Base-by-base conservation (phyloP, 2,888 invertebrate genomes). In the Drosophila nigricruria region DNA sequence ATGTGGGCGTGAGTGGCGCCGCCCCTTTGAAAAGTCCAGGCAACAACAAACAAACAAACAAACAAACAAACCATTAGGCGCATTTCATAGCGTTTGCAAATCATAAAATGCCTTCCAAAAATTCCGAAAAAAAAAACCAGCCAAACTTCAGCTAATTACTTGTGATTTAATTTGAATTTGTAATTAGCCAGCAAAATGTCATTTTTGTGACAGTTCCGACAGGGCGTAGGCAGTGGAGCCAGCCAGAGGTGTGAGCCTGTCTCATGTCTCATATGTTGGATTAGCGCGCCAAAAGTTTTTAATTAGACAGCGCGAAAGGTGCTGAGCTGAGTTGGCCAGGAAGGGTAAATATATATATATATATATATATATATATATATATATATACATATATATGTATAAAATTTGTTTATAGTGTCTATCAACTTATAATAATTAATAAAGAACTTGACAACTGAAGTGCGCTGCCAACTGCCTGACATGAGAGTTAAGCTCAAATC, bases 91-190 rank as follows among this genome's bases (percentile, higher is more conserved):
- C 81, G 74, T 87, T 85, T 85, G 84, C 81, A 77, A 87, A 87
- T 84, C 84, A 84, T 84, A 84, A 84, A 84, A 84, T 70, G 65
- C 78, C 80, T 78, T 84, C 82, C 2, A 87, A 84, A 47, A 87
- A 84, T 82, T 73, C 73, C 73, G 30, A 38, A 54, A 65, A 65
- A 36, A 36, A 16, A 16, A 36, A 36, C 5, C 5, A 38, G 65
- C 50, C 60, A 36, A 68, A 32, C 71, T 73, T 81, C 70, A 71
- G 75, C 82, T 86, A 88, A 86, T 86, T 86, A 82, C 82, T 81
- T 84, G 82, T 81, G 87, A 90, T 90, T 85, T 89, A 90, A 90
- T 91, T 91, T 90, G 86, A 89, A 91, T 87, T 90, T 88, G 75
- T 89, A 90, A 91, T 90, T 89, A 91, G 89, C 76, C 79, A 73